Percentiles rank a stretch among this genome's conserved stretches.
phyloP scores from a whole-genome alignment of 2,113 vertebrate species.

The Hypanus sabinus region DNA sequence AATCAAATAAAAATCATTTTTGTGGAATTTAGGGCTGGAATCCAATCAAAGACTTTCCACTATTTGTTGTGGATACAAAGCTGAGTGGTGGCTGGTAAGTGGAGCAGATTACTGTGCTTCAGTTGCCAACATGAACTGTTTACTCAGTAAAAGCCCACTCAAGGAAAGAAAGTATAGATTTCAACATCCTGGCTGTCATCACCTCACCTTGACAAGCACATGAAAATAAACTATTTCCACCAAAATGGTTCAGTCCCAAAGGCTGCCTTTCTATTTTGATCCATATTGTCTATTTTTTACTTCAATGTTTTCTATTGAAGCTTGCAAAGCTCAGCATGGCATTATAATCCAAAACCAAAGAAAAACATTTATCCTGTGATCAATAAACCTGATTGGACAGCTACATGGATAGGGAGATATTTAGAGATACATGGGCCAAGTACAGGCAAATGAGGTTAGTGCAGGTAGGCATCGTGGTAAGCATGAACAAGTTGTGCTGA shows the following conservation, averaged over 20 bases:
- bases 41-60: not conserved
- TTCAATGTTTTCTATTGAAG: not conserved
- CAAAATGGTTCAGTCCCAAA: not conserved
- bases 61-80: constrained; percentile 4
- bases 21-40: constrained; percentile 12
- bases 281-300: not conserved
- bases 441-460: no score
- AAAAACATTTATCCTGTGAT: not conserved
- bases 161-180: not conserved
- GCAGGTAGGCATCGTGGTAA: no score
- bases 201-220: not conserved
- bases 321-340: not conserved
- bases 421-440: no score
- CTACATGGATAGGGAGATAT: no score
- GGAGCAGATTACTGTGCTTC: not conserved
- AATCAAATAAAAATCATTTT: not conserved
- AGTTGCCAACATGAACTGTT: not conserved
- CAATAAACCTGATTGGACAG: not conserved
- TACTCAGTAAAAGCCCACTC: not conserved
- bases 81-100: not conserved
- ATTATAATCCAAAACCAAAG: no score
- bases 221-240: not conserved
- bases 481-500: no score
- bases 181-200: not conserved
- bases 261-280: not conserved